These are phyloP conservation scores for Grammatotria lemairii DNA, from an alignment of 2,113 vertebrate genomes.

Conservation along the genomic window DNA sequence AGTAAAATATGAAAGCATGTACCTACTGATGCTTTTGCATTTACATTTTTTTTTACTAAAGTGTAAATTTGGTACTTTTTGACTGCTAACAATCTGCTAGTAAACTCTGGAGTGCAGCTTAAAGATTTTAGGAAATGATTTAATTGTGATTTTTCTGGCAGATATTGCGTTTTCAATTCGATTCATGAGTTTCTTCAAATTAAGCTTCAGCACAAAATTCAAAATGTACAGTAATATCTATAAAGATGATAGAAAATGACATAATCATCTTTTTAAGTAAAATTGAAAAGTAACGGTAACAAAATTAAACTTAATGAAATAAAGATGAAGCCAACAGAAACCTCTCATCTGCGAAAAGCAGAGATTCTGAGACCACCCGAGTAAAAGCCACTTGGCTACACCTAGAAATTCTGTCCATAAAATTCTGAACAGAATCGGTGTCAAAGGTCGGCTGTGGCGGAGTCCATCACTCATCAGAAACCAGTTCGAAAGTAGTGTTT, in stretches of 20 bases:
- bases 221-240: not conserved
- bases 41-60: not conserved
- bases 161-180: accelerated
- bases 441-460: not conserved
- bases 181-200: accelerated
- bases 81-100: not conserved
- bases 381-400: not conserved
- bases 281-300: not conserved
- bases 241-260: not conserved
- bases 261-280: not conserved
- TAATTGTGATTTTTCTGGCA: not conserved
- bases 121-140: not conserved
- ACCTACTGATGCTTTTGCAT: not conserved
- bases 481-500: not conserved
- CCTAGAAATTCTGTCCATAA: not conserved
- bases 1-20: not conserved
- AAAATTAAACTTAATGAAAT: not conserved
- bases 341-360: not conserved
- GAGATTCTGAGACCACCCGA: not conserved
- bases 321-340: not conserved
- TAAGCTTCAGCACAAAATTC: not conserved
- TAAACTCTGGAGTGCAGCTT: not conserved
- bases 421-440: not conserved
- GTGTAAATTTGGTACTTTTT: not conserved
- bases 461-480: not conserved